Evolutionary conservation across 2,888 invertebrate genomes (phyloP).

Genomic region (Pseudococcus jackbeardsleyi): DNA sequence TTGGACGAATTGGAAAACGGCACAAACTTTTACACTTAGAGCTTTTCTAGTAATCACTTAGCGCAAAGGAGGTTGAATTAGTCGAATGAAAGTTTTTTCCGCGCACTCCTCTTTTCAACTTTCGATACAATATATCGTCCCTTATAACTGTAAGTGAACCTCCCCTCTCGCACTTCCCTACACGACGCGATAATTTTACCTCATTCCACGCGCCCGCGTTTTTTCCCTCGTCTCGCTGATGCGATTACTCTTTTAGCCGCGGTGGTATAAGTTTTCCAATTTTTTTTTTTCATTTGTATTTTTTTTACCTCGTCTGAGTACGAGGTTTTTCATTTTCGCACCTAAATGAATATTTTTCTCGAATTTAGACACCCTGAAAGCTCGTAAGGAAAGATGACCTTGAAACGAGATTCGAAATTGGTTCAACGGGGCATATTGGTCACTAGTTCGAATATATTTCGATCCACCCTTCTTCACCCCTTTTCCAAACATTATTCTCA

Average conservation of each 20-base stretch:
- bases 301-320: neutral
- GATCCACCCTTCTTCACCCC: neutral
- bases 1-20: conserved; percentile 55
- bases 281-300: conserved; percentile 59
- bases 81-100: conserved; percentile 63
- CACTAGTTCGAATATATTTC: neutral
- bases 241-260: conserved; percentile 44
- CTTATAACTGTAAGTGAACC: conserved; percentile 58
- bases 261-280: conserved; percentile 47
- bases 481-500: neutral
- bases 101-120: conserved; percentile 38
- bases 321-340: neutral
- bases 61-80: conserved; percentile 63
- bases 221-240: neutral
- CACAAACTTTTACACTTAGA: conserved; percentile 61
- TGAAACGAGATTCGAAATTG: neutral
- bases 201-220: conserved; percentile 34
- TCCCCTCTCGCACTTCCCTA: neutral
- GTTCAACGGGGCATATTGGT: neutral
- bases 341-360: neutral
- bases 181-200: conserved; percentile 56
- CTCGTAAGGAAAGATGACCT: neutral
- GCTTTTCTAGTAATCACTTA: conserved; percentile 63
- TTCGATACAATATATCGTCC: conserved; percentile 59
- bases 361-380: neutral